Conservation (phyloP, 1,140 invertebrate species). For the Globodera rostochiensis region DNA sequence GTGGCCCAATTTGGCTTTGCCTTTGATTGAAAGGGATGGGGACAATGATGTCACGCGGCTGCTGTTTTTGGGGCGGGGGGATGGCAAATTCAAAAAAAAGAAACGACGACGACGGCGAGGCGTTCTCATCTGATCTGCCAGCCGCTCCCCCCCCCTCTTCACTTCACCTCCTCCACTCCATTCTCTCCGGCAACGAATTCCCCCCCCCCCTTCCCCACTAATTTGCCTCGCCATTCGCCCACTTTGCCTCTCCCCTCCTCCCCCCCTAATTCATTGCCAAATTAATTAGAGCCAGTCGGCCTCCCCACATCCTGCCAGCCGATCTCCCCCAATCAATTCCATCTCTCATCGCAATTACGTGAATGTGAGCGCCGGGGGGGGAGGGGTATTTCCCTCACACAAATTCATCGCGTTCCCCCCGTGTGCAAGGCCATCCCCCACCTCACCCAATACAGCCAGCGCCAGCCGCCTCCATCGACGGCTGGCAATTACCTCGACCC, state of each 20-base stretch:
- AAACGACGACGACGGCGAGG: too few species aligned
- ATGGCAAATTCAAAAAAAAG: too few species aligned
- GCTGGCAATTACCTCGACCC: neutral
- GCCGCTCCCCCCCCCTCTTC: too few species aligned
- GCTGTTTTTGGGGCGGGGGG: too few species aligned
- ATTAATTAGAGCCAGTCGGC: constrained; percentile 12
- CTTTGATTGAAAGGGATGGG: too few species aligned
- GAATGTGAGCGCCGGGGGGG: neutral
- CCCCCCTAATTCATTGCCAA: constrained; percentile 10
- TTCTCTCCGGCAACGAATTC: neutral
- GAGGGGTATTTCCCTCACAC: neutral
- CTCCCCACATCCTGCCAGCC: neutral
- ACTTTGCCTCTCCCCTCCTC: neutral
- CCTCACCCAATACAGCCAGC: neutral
- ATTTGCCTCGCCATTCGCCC: neutral
- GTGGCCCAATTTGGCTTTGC: too few species aligned
- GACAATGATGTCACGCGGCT: too few species aligned
- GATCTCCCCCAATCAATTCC: neutral
- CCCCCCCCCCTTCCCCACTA: neutral
- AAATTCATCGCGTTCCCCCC: neutral
- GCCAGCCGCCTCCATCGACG: neutral
- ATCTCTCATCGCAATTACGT: constrained; percentile 9
- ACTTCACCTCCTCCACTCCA: neutral
- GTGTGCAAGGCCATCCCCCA: constrained; percentile 3
- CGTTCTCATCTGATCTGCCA: too few species aligned